A percentile compares a stretch with the other conserved stretches of the same genome.
phyloP scores from a whole-genome alignment of 2,797 vertebrate species.

The Helicolenus hilgendorfi region DNA sequence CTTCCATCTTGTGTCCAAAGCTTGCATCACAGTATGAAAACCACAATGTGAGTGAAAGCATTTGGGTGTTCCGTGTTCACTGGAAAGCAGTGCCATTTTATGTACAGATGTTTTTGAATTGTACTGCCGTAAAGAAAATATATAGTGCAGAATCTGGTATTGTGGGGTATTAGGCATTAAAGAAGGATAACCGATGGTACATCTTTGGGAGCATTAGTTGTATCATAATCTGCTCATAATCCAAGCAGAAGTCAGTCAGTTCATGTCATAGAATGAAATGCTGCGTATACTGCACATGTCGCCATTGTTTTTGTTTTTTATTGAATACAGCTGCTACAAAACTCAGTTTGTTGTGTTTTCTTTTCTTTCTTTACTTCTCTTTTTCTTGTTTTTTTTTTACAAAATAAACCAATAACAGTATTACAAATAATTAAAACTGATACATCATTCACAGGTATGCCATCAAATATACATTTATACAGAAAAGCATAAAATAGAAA shows the following conservation, averaged over 20 bases:
- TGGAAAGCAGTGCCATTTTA: neutral
- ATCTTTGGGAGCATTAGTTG: neutral
- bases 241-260: neutral
- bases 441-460: slow-evolving; percentile 82
- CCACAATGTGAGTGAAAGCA: neutral
- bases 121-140: neutral
- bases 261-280: neutral
- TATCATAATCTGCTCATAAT: neutral
- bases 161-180: neutral
- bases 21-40: neutral
- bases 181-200: neutral
- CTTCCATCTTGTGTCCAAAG: neutral
- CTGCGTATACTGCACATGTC: neutral
- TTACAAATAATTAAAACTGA: slow-evolving; percentile 81
- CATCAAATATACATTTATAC: slow-evolving; percentile 86
- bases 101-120: neutral
- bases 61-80: neutral
- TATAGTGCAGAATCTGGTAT: neutral
- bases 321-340: slow-evolving; percentile 70
- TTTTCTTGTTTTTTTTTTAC: slow-evolving; percentile 60
- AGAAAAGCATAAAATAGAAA: slow-evolving; percentile 63
- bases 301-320: slow-evolving; percentile 33
- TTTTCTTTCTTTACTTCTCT: slow-evolving; percentile 27
- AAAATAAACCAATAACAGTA: slow-evolving; percentile 86
- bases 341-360: slow-evolving; percentile 50